Percentiles rank a stretch among this genome's conserved stretches.
phyloP scores from a whole-genome alignment of 2,888 invertebrate species.

The Rotaria sp. region DNA sequence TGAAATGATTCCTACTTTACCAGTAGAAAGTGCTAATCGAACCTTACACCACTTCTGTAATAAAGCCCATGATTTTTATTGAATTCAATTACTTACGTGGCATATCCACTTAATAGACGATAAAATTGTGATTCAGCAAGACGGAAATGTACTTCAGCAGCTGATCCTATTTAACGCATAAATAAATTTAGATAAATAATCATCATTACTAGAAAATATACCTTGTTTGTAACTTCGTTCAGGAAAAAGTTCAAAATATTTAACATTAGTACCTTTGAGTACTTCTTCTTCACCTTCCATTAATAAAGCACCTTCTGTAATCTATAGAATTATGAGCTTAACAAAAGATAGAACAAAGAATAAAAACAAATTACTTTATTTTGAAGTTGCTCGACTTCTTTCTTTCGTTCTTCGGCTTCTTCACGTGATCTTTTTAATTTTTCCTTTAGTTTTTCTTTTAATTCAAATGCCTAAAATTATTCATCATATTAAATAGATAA shows the following conservation, averaged over 20 bases:
- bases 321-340: neutral
- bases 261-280: constrained; percentile 44
- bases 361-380: constrained; percentile 43
- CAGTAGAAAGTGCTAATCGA: no score
- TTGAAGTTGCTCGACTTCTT: constrained; percentile 46
- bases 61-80: neutral
- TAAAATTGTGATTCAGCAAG: constrained; percentile 51
- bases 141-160: constrained; percentile 49
- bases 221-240: constrained; percentile 46
- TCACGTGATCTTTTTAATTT: constrained; percentile 46
- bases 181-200: neutral
- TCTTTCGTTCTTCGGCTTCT: constrained; percentile 46
- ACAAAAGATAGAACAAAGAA: neutral
- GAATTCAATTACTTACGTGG: neutral
- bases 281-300: constrained; percentile 49
- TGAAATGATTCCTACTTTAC: no score
- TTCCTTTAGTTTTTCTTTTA: constrained; percentile 45
- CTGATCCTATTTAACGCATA: constrained; percentile 43
- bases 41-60: neutral
- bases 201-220: constrained; percentile 40
- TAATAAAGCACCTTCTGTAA: constrained; percentile 45
- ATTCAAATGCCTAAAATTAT: constrained; percentile 44
- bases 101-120: constrained; percentile 43
- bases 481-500: neutral
- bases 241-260: constrained; percentile 46